A percentile compares a stretch with the other conserved stretches of the same genome.
phyloP scores from a whole-genome alignment of 2,888 invertebrate genomes.

The Nephrotoma flavescens region DNA sequence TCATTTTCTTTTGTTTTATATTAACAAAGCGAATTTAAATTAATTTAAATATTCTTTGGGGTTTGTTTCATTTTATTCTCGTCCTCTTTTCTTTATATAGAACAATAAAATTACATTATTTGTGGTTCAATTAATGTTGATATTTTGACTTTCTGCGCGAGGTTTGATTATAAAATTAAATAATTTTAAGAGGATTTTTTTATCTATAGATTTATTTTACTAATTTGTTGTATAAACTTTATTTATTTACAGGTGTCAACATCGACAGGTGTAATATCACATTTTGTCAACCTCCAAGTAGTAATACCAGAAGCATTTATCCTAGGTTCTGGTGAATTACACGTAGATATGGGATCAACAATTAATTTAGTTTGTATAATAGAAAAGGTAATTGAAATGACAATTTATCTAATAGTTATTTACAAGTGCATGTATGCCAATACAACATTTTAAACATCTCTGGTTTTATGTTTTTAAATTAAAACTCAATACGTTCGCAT shows the following conservation, averaged over 20 bases:
- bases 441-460: too few species aligned
- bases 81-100: not conserved
- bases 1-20: not conserved
- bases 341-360: conserved; percentile 79
- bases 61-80: not conserved
- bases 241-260: conserved; percentile 60
- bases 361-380: conserved; percentile 83
- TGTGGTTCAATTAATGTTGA: not conserved
- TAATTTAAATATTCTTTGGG: not conserved
- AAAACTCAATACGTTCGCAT: too few species aligned
- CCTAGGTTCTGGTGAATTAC: conserved; percentile 73
- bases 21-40: not conserved
- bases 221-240: not conserved
- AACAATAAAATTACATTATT: not conserved
- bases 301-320: conserved; percentile 84
- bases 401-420: not conserved
- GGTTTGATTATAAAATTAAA: not conserved
- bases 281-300: conserved; percentile 76
- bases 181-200: not conserved
- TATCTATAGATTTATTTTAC: not conserved
- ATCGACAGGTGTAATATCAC: conserved; percentile 66
- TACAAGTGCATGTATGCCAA: not conserved
- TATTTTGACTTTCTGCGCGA: not conserved
- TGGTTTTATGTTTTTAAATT: too few species aligned
- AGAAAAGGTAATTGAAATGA: conserved; percentile 55